Base-by-base conservation (phyloP, 2,888 invertebrate genomes). In the Cryptocheilus praepositus region DNA sequence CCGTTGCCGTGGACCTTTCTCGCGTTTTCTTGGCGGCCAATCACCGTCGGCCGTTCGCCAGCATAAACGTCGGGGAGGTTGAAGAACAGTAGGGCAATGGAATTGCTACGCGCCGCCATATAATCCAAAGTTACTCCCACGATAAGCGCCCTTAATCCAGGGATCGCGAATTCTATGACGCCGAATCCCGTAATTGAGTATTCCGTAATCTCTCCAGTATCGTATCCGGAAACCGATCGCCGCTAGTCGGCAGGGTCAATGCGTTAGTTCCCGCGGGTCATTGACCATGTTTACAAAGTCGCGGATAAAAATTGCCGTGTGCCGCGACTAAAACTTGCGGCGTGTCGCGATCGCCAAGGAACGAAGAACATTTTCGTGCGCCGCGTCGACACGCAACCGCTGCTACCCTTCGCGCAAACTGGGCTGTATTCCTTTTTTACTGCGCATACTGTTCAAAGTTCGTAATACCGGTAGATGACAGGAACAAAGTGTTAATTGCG, bases 131-230 rank as follows among this genome's bases (percentile, higher is more conserved):
- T 74, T 80, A 73, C 73, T 77, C 74, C 54, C 65, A 61, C 74
- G 81, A 81, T 80, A 79, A 82, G 77, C 79, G 74, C 70, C 69
- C 76, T 77, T 81, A 78, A 83, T 83, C 79, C 79, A 57, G 54
- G 70, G 74, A 76, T 76, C 77, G 73, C 76, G 72, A 74, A 83
- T 80, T 82, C 82, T 76, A 76, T 80, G 76, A 83, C 76, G 73
- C 74, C 68, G 76, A 82, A 82, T 76, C 80, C 78, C 69, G 73
- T 81, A 78, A 83, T 83, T 77, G 76, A 78, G 79, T 76, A 79
- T 81, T 76, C 76, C 73, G 68, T 81, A 80, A 82, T 80, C 81
- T 77, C 77, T 66, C 60, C 68, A 70, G 72, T 74, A 79, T 71
- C 79, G 74, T 70, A 70, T 65, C 69, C 68, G 63, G 63, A 71